Evolutionary conservation across 2,888 invertebrate genomes (phyloP).

Genomic region (Caenorhabditis sulstoni): DNA sequence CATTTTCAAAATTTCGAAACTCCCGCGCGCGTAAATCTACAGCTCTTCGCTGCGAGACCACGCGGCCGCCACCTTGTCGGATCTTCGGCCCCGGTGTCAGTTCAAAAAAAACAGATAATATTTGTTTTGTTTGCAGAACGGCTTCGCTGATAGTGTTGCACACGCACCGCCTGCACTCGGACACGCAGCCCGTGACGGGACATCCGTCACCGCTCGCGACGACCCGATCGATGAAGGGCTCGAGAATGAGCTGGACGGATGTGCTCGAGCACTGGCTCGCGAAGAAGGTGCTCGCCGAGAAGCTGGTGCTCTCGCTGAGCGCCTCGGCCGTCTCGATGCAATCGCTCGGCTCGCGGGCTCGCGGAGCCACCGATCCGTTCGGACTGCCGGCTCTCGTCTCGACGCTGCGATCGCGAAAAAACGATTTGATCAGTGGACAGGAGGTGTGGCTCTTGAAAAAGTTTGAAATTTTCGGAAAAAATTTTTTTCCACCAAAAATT

Average conservation of each 20-base stretch:
- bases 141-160: slow-evolving; percentile 55
- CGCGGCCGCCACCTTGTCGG: no score
- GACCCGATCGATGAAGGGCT: slow-evolving; percentile 29
- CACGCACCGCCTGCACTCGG: slow-evolving; percentile 61
- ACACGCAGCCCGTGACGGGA: slow-evolving; percentile 48
- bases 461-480: neutral
- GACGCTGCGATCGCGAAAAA: slow-evolving; percentile 18
- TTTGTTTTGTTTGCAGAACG: slow-evolving; percentile 43
- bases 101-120: neutral
- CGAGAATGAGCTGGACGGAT: slow-evolving; percentile 30
- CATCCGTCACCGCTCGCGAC: slow-evolving; percentile 48
- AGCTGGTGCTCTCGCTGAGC: slow-evolving; percentile 43
- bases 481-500: no score
- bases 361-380: slow-evolving; percentile 22
- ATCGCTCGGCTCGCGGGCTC: slow-evolving; percentile 15
- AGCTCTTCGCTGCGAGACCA: no score
- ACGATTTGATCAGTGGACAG: slow-evolving; percentile 44
- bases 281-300: neutral
- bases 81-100: no score
- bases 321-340: slow-evolving; percentile 47
- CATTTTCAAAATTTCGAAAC: no score
- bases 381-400: slow-evolving; percentile 33
- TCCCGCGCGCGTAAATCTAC: no score
- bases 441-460: slow-evolving; percentile 39
- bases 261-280: slow-evolving; percentile 30